These are phyloP conservation scores for Choristoneura rosaceana DNA, from an alignment of 2,888 invertebrate species.

Conservation along the genomic window DNA sequence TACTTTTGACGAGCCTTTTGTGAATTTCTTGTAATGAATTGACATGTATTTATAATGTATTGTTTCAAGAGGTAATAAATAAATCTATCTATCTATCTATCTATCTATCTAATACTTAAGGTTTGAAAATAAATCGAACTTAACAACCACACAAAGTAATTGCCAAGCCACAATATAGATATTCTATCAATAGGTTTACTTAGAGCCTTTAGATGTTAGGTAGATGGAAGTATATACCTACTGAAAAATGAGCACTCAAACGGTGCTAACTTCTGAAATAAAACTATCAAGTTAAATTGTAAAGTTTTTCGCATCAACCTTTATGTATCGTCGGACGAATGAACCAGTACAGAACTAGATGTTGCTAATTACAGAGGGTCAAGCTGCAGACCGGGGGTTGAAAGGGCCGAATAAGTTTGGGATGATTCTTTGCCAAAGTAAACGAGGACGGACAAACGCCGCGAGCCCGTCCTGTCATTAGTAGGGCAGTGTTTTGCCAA, in stretches of 20 bases:
- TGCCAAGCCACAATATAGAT: background rate
- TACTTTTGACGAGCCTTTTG: no score
- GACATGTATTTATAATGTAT: no score
- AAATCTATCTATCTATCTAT: no score
- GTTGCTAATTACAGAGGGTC: slow-evolving; percentile 74
- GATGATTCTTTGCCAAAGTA: slow-evolving; percentile 70
- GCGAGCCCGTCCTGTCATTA: slow-evolving; percentile 69
- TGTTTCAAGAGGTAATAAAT: no score
- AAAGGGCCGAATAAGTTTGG: slow-evolving; percentile 75
- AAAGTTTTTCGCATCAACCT: slow-evolving; percentile 53
- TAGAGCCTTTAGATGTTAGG: background rate
- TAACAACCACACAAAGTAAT: background rate
- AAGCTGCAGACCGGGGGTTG: slow-evolving; percentile 61
- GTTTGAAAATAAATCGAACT: background rate
- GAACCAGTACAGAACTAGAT: slow-evolving; percentile 53
- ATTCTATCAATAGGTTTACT: background rate
- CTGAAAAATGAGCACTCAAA: background rate
- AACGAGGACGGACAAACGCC: slow-evolving; percentile 61
- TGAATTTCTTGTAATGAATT: no score
- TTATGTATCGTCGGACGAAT: slow-evolving; percentile 48
- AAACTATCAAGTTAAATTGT: slow-evolving; percentile 5
- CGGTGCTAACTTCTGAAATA: background rate
- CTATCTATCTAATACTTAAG: no score
- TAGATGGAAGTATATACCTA: background rate
- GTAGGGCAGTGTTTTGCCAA: slow-evolving; percentile 69